A percentile compares a stretch with the other conserved stretches of the same genome.
These are phyloP conservation scores for Drosophila mayaguana DNA, from an alignment of 2,888 invertebrate species.

Conservation along the genomic window DNA sequence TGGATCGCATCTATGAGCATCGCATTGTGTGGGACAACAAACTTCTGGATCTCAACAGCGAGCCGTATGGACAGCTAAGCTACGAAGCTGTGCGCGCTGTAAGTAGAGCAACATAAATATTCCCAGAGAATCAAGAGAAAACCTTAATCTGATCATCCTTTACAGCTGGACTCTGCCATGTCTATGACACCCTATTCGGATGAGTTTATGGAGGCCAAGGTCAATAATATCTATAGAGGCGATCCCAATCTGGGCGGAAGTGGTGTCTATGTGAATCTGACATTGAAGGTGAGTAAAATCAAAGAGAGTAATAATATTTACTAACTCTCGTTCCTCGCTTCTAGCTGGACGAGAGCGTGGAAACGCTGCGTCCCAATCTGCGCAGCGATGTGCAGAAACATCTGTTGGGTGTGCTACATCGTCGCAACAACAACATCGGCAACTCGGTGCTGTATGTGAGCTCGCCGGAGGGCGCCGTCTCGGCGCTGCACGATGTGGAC, in stretches of 20 bases:
- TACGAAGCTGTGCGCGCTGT: conserved; percentile 95
- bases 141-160: no score
- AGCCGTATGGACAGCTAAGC: conserved; percentile 92
- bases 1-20: conserved; percentile 93
- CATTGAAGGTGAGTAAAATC: conserved; percentile 87
- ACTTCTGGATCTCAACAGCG: conserved; percentile 91
- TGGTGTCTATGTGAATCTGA: conserved; percentile 94
- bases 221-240: conserved; percentile 92
- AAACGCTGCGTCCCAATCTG: conserved; percentile 89
- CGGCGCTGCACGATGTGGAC: conserved; percentile 92
- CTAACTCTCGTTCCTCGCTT: background rate
- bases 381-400: conserved; percentile 93
- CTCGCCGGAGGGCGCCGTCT: conserved; percentile 91
- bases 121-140: fast-evolving
- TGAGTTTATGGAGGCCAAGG: conserved; percentile 92
- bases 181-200: conserved; percentile 96
- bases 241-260: conserved; percentile 89
- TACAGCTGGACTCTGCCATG: conserved; percentile 95
- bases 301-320: fast-evolving
- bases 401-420: conserved; percentile 92
- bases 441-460: conserved; percentile 94
- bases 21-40: conserved; percentile 92
- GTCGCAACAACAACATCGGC: conserved; percentile 94
- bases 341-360: conserved; percentile 90
- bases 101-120: conserved; percentile 84